Evolutionary conservation across 2,888 invertebrate species (phyloP).

Genomic region (Podabrus alpinus): DNA sequence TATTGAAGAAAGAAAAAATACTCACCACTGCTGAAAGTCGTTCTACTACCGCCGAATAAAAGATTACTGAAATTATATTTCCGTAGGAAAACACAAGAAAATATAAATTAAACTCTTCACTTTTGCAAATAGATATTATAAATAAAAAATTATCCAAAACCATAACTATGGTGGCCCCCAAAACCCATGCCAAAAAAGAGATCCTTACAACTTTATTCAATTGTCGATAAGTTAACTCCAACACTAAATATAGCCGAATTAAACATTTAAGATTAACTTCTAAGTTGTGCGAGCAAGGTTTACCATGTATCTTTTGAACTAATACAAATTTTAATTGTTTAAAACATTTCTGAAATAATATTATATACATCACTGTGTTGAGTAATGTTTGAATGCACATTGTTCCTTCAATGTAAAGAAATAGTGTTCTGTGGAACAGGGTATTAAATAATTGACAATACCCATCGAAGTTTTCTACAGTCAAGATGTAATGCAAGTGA

Average conservation of each 20-base stretch:
- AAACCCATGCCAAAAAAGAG: neutral
- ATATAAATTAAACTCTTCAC: neutral
- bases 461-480: neutral
- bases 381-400: neutral
- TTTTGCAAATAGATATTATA: neutral
- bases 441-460: neutral
- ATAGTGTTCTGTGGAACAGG: neutral
- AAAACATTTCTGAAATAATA: neutral
- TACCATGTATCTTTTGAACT: neutral
- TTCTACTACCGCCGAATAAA: neutral
- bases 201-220: neutral
- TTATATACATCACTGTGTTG: neutral
- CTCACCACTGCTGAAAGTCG: neutral
- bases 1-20: no score
- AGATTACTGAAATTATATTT: neutral
- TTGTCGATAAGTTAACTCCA: neutral
- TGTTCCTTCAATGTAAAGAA: neutral
- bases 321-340: neutral
- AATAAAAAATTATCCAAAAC: neutral
- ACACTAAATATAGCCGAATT: neutral
- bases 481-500: neutral
- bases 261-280: neutral
- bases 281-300: neutral
- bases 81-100: neutral
- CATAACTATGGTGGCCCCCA: neutral